Evolutionary conservation across 1,140 invertebrate species (phyloP).

Genomic region (Scaptomyza pallida): DNA sequence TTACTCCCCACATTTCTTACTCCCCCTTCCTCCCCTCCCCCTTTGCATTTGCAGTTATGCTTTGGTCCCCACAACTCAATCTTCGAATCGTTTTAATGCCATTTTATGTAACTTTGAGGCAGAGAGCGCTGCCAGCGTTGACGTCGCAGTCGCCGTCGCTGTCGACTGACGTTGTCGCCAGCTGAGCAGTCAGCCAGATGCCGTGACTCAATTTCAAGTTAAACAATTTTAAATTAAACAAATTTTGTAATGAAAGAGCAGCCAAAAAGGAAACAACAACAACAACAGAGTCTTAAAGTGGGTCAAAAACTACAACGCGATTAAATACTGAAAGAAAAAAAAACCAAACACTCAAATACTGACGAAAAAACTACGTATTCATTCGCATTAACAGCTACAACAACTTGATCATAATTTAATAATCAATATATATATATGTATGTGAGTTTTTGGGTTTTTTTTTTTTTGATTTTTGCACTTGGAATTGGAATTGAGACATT

Average conservation of each 20-base stretch:
- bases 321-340: constrained; percentile 50
- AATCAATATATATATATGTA: constrained; percentile 40
- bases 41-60: constrained; percentile 33
- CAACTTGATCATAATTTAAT: constrained; percentile 64
- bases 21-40: background rate
- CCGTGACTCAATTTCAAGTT: constrained; percentile 79
- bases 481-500: constrained; percentile 38
- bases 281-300: constrained; percentile 51
- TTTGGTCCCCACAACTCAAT: constrained; percentile 54
- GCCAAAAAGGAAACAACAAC: constrained; percentile 47
- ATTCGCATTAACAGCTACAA: constrained; percentile 29
- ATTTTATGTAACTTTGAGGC: constrained; percentile 79
- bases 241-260: constrained; percentile 77
- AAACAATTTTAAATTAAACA: constrained; percentile 79
- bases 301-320: constrained; percentile 68
- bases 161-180: constrained; percentile 17
- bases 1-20: no score
- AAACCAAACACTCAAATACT: no score
- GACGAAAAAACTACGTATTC: constrained; percentile 8
- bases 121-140: constrained; percentile 43
- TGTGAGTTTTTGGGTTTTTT: constrained; percentile 3
- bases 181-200: no score
- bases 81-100: constrained; percentile 74
- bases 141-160: background rate
- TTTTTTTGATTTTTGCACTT: constrained; percentile 23